Evolutionary conservation across 35 echinoderm and acorn worm genomes (phyloP), one percentile per base, ranked within the genome.

Genomic region (Eucidaris tribuloides): DNA sequence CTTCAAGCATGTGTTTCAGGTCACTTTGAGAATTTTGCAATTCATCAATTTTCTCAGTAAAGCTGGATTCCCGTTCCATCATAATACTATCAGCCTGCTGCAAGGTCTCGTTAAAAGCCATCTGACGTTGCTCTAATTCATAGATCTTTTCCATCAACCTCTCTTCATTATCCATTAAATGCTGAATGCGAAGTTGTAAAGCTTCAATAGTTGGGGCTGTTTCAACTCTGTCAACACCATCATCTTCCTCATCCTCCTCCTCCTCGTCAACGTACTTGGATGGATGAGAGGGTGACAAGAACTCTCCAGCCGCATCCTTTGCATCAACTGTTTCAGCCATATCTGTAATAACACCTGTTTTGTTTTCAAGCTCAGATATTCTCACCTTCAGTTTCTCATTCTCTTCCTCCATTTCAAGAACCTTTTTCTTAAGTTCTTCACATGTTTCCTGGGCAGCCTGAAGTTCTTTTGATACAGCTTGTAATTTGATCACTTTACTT

Each of bases 101-200:
- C 20, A 97, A 50, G 48, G 94, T 97, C 45, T 97, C 94, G 31
- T 97, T 19, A 42, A 97, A 97, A 22, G 94, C 94, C 61, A 32
- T 57, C 45, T 97, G 89, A 31, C 85, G 83, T 50, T 88, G 60
- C 57, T 92, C 84, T 36, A 92, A 58, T 48, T 88, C 89, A 63
- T 63, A 49, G 23, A 92, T 89, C 71, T 78, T 84, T 36, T 57
- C 11, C 22, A 85, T 56, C 33, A 90, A 71, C 4, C 23, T 65
- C 37, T 87, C 83, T 46, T 90, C 87, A 42, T 93, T 86, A 28
- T 86, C 70, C 33, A 71, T 68, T 31, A 92, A 18, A 34, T 86
- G 77, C 38, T 55, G 42, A 39, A 92, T 78, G 11, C 31, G 58
- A 48, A 45, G 56, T 42, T 77, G 48, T 33, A 92, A 45, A 4